Evolutionary conservation across 2,113 vertebrate genomes (phyloP), one percentile per base, ranked within the genome.

Genomic region (Anguilla japonica): DNA sequence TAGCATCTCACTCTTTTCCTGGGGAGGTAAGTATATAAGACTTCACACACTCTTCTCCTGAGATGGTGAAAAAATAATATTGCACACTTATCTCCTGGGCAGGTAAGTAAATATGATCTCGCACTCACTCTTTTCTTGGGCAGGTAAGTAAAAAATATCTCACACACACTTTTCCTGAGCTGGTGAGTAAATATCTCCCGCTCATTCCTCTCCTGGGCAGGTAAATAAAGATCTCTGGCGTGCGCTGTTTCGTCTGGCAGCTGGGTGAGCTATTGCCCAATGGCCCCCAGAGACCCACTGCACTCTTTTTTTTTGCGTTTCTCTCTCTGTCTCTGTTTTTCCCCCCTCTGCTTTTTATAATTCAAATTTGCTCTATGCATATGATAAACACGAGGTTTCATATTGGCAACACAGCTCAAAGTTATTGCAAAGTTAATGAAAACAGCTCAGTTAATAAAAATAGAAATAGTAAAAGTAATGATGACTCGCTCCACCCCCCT

Each of bases 141-240:
- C 43, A 94, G 93, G 93, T 94, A 95, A 95, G 95, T 93, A 94
- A 92, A 67, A 67, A 67, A 6, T 26, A 20, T 22, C 3, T 67
- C 60, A 6, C 43, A 46, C 60, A 67, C 22, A 3, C 18, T 67
- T 67, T 7, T 26, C 18, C 60, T 26, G 60, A 11, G 60, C 22
- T 26, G 5, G 20, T 22, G 5, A 26, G 18, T 67, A 94, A 94
- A 95, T 91, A 94, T 94, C 92, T 93, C 90, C 90, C 92, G 92
- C 60, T 26, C 60, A 67, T 26, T 26, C 50, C 81, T 85, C 78
- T 81, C 40, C 79, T 43, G 26, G 85, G 53, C 85, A 14, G 85
- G 7, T 63, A 79, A 93, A 93, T 95, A 95, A 95, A 95, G 93
- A 92, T 94, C 94, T 95, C 94, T 94, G 91, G 92, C 94, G 94